Evolutionary conservation across 1,140 invertebrate genomes (phyloP).

Genomic region (Macrobrachium rosenbergii): DNA sequence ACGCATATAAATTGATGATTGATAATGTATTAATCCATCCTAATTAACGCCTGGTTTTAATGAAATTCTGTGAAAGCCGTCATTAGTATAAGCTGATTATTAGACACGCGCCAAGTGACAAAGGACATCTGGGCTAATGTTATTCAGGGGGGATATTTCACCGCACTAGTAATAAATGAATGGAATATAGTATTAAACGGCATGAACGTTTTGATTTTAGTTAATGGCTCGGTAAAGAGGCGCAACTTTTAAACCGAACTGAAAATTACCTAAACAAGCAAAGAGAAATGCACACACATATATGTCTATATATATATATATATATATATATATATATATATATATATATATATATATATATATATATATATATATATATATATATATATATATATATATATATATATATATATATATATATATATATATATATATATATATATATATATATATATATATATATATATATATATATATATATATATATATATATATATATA

Average conservation of each 20-base stretch:
- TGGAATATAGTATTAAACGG: neutral
- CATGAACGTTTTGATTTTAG: neutral
- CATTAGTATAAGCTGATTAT: too few species aligned
- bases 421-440: neutral
- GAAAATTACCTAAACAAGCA: neutral
- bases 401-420: neutral
- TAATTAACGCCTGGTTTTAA: too few species aligned
- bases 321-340: neutral
- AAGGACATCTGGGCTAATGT: too few species aligned
- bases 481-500: conserved; percentile 10
- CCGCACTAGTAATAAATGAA: too few species aligned
- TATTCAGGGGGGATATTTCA: too few species aligned
- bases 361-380: neutral
- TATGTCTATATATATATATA: neutral
- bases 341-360: neutral
- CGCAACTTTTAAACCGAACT: neutral
- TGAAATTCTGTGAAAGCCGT: too few species aligned
- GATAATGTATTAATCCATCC: too few species aligned
- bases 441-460: neutral
- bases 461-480: conserved; percentile 10
- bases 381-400: conserved; percentile 1
- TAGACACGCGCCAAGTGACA: too few species aligned
- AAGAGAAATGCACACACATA: neutral
- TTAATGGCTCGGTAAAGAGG: neutral
- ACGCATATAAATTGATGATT: too few species aligned